Evolutionary conservation across 2,113 vertebrate genomes (phyloP), one percentile per base, ranked within the genome.

Genomic region (Elgaria multicarinata): DNA sequence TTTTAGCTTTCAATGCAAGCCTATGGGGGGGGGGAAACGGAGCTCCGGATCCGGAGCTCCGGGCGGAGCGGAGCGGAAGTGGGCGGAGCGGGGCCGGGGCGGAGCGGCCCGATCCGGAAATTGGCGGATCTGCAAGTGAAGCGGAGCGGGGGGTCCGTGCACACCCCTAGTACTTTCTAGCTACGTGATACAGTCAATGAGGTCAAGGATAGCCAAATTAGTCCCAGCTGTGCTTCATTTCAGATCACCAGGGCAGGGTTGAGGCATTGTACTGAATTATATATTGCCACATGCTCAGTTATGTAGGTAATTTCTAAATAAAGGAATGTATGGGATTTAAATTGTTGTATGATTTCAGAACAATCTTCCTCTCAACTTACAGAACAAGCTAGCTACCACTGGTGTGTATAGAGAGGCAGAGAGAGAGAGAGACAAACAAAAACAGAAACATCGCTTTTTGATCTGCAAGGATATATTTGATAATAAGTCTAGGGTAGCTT

Each of bases 301-400:
- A 3, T 44, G 67, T 0, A 0, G 8, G 50, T 74, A 18, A 0
- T 44, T 76, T 87, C 78, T 20, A 90, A 92, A 93, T 12, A 0
- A 1, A 62, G 90, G 67, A 66, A 67, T 42, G 24, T 80, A 85
- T 66, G 20, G 16, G 83, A 90, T 93, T 93, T 87, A 88, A 77
- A n/a, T 44, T 55, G 22, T 8, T 6, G 1, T 72, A 36, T 13
- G 16, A 8, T 58, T 58, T 13, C 22, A 82, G 13, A 58, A 42
- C 36, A 58, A 44, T 72, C 36, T 58, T 75, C 39, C n/a, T 69
- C 28, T 71, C 55, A 44, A 6, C 46, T 31, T 62, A 76, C 5
- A 46, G 20, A 55, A 74, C 42, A 71, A 53, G 14, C 24, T 36
- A 39, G 31, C 46, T 55, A 50, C 26, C 58, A 33, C 33, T 86